A percentile compares a stretch with the other conserved stretches of the same genome.
These are phyloP conservation scores for Hycleus cichorii DNA, from an alignment of 1,140 invertebrate genomes.

Conservation along the genomic window DNA sequence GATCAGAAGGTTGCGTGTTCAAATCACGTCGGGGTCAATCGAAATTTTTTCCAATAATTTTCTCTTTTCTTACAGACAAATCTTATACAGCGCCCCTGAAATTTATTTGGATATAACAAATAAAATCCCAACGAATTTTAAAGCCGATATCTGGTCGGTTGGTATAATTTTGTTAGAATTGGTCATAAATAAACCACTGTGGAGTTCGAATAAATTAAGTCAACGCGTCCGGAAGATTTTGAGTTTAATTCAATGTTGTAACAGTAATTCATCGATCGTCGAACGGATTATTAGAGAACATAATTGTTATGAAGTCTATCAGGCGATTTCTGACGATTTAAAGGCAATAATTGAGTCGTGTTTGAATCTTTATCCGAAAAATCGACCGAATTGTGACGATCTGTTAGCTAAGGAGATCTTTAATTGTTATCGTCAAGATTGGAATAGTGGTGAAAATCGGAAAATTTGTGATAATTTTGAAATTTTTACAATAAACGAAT, in stretches of 20 bases:
- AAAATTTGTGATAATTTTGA: slow-evolving; percentile 36
- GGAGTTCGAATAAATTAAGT: slow-evolving; percentile 63
- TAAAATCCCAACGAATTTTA: slow-evolving; percentile 45
- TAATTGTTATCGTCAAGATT: slow-evolving; percentile 32
- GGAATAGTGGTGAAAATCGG: slow-evolving; percentile 27
- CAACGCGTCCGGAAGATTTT: slow-evolving; percentile 68
- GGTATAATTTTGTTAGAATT: slow-evolving; percentile 81
- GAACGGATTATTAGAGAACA: slow-evolving; percentile 71
- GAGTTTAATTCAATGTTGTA: slow-evolving; percentile 53
- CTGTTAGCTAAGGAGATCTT: slow-evolving; percentile 49
- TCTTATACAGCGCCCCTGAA: slow-evolving; percentile 82
- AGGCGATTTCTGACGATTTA: slow-evolving; percentile 53
- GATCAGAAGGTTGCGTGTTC: slow-evolving; percentile 97
- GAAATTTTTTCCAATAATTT: neutral
- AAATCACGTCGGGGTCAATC: slow-evolving; percentile 85
- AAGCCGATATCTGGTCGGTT: slow-evolving; percentile 86
- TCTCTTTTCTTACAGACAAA: slow-evolving; percentile 25
- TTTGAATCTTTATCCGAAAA: slow-evolving; percentile 56
- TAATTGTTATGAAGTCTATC: slow-evolving; percentile 57
- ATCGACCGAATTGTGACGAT: slow-evolving; percentile 54
- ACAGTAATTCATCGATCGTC: slow-evolving; percentile 49
- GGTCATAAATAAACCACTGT: slow-evolving; percentile 56
- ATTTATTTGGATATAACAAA: slow-evolving; percentile 48
- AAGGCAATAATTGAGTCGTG: slow-evolving; percentile 61
- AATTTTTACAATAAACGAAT: slow-evolving; percentile 38